Conservation (phyloP, 2,797 vertebrate species). For the Tenualosa ilisha region DNA sequence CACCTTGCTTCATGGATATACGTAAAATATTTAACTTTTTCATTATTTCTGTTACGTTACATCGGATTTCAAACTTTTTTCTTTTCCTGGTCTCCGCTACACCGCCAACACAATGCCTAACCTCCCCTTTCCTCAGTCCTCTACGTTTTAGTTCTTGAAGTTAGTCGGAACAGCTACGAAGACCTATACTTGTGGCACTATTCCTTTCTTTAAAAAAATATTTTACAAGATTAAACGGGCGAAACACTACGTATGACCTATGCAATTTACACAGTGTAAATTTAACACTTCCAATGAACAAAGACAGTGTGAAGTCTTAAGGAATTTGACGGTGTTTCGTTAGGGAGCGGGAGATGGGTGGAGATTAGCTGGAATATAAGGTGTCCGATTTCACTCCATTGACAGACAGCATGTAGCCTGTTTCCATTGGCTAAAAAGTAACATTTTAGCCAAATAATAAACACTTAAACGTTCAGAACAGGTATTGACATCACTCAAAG, state of each 20-base stretch:
- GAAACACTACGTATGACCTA: background rate
- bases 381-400: slow-evolving; percentile 13
- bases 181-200: background rate
- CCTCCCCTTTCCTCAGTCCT: background rate
- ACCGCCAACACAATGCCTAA: background rate
- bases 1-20: background rate
- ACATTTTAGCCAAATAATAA: background rate
- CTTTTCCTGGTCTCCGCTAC: background rate
- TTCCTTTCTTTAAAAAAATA: background rate
- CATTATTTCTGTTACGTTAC: slow-evolving; percentile 10
- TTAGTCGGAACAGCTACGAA: background rate
- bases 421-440: background rate
- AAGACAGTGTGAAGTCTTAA: background rate
- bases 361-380: slow-evolving; percentile 11
- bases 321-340: slow-evolving; percentile 10
- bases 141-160: background rate
- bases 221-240: background rate
- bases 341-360: slow-evolving; percentile 1
- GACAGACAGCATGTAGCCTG: background rate
- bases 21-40: background rate
- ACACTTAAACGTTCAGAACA: too few species aligned
- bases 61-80: background rate
- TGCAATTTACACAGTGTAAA: background rate
- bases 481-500: too few species aligned
- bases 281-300: background rate